Conservation (phyloP, 2,797 vertebrate species). For the Halcyon leucocephala region DNA sequence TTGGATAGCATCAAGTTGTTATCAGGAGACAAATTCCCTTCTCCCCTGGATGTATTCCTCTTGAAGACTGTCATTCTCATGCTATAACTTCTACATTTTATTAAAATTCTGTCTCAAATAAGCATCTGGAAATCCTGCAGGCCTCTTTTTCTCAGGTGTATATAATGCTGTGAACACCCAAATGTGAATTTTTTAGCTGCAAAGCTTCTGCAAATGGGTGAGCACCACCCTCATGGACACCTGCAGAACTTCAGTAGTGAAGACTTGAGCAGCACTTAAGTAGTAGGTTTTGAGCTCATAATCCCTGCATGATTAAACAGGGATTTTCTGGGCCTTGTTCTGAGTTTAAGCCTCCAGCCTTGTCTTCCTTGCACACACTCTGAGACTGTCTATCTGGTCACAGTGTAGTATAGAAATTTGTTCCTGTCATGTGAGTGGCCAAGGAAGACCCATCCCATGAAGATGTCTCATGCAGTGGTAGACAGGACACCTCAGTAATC, state of each 20-base stretch:
- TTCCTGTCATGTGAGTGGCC: not conserved
- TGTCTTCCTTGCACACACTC: not conserved
- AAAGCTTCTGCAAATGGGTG: not conserved
- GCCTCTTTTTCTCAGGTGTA: not conserved
- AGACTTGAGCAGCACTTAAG: not conserved
- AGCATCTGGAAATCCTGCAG: not conserved
- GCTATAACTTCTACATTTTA: not conserved
- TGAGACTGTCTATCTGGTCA: not conserved
- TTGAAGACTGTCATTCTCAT: not conserved
- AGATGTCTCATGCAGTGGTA: not conserved
- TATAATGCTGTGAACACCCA: not conserved
- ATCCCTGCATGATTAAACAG: not conserved
- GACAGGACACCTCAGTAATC: not conserved
- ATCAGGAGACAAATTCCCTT: not conserved
- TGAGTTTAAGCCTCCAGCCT: not conserved
- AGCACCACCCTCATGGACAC: not conserved
- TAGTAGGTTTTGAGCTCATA: not conserved
- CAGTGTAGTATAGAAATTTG: fast-evolving
- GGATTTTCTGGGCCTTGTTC: not conserved
- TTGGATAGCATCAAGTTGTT: not conserved
- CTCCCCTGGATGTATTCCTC: not conserved
- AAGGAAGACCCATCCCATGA: not conserved
- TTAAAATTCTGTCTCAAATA: not conserved
- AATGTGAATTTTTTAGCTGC: not conserved
- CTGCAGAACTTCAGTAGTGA: not conserved